Base-by-base conservation (phyloP, 53 echinoderm and acorn worm species). In the Glandiceps talaboti region DNA sequence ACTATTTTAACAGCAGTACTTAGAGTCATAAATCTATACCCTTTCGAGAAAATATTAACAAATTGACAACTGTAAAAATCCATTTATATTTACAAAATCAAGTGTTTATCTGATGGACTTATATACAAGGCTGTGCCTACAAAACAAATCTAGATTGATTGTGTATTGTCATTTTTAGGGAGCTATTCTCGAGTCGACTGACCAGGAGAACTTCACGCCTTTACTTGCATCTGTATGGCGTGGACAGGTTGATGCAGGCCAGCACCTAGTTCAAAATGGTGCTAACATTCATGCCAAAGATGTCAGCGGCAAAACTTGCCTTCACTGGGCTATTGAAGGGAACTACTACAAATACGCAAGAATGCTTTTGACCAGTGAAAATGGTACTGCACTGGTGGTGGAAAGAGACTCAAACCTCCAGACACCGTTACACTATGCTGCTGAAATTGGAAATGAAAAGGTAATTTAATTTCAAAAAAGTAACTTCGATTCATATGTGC, bases 301-400 rank as follows among this genome's bases (percentile, higher is more conserved):
- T 45, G 28, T 75, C n/a, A 74, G 88, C 26, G 73, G 76, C 64
- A 94, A 94, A 33, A 83, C 88, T 0, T 88, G 91, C 28, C 73
- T 94, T 0, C 94, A 94, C 77, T 88, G 91, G 91, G 88, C 91
- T 1, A 86, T 89, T n/a, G 94, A 91, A 28, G 88, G 88, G 88
- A 88, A 86, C 28, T 90, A 94, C 33, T 20, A 80, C 0, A 80
- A 80, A n/a, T 86, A 90, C 28, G 85, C 84, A 0, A 20, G 77
- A 29, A 79, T 86, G 77, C 33, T 94, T 0, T 82, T 94, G 64
- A 20, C 20, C 6, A 77, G 82, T 79, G 85, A 79, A 0, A n/a
- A n/a, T n/a, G 81, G 75, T 0, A 31, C 30, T 27, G 81, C 20
- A 12, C 75, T 87, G 29, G 20, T 84, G 1, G 81, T 84, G 28